Base-by-base conservation (phyloP, 2,797 vertebrate species). In the Rhabdophis nuchalis region DNA sequence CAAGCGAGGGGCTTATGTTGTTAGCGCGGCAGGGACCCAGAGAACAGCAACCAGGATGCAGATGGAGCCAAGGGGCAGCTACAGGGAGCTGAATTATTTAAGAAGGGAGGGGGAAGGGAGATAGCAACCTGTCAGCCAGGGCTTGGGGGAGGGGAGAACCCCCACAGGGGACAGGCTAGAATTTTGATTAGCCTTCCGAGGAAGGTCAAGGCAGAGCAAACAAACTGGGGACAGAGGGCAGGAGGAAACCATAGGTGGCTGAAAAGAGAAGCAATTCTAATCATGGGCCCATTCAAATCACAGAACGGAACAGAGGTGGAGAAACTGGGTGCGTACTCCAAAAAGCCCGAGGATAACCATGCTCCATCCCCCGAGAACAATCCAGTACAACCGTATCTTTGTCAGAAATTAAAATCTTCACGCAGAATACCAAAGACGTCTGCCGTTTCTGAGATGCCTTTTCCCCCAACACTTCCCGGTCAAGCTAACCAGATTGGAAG, bases 181-280 rank as follows among this genome's bases (percentile, higher is more conserved):
- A 91, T 93, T 93, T 87, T 93, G 89, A 93, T 93, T 93, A 90
- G 60, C 46, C 89, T 85, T 57, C 68, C 89, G 27, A 88, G 56
- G 89, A 91, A 93, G 89, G 92, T 93, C 92, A 93, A 93, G 92
- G 90, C 94, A 95, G 54, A 32, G 46, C 64, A 94, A 93, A 93
- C 88, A 88, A 54, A 64, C 50, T 29, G 36, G 58, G 54, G 29
- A 29, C 20, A 23, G 54, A 2, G 8, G 29, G 50, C 3, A 18
- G 29, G 50, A 54, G 32, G 85, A 88, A 82, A 90, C 88, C 57
- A 61, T 29, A 53, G 57, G 27, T 29, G 23, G 50, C 53, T 72
- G 77, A 68, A 91, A 85, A 91, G 56, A 52, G 23, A 88, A 86
- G 72, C 5, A 52, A 25, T 64, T 27, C 92, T 85, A 85, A 91